Base-by-base conservation (phyloP, 2,888 invertebrate species). In the Leucophenga montana region DNA sequence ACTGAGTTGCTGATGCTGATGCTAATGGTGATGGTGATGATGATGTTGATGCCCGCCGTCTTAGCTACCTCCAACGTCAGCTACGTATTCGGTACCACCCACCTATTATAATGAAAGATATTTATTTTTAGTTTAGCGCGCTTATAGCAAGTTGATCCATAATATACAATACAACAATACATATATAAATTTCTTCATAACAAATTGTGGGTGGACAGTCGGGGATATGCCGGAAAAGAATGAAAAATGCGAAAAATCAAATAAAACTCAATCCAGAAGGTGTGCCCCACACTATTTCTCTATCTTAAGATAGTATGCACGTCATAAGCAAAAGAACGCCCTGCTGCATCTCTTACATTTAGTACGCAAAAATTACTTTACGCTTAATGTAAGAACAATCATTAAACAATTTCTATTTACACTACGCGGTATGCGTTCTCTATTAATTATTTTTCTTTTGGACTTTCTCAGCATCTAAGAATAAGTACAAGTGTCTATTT, bases 391-490 rank as follows among this genome's bases (percentile, higher is more conserved):
- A 64, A 61, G 22, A 64, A 46, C 50, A 46, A 64, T 64, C 62
- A 64, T 64, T 64, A 64, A 64, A 46, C 44, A 64, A 64, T 64
- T 64, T 64, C 46, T 64, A 46, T 64, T 50, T 18, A 50, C 18
- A 18, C 50, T 50, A n/a, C 6, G 16, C 50, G 16, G 13, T 50
- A 13, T n/a, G 18, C 50, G 18, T 8, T 50, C 18, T 18, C 16
- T 50, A 50, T 50, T 50, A 16, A 16, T 50, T 50, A 11, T 57
- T 57, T 56, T 56, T 56, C 8, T 6, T 22, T 56, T 18, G 3
- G 56, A 18, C 39, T 14, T 59, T 22, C 56, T 20, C 56, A 20
- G 27, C 27, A 14, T 56, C 56, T 56, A 56, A 22, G 20, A 22
- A 56, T 56, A 59, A 59, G 27, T 33, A 33, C 59, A 14, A 16